A percentile compares a stretch with the other conserved stretches of the same genome.
Conservation (phyloP, 1,140 invertebrate species). For the Drosophila kurseongensis region DNA sequence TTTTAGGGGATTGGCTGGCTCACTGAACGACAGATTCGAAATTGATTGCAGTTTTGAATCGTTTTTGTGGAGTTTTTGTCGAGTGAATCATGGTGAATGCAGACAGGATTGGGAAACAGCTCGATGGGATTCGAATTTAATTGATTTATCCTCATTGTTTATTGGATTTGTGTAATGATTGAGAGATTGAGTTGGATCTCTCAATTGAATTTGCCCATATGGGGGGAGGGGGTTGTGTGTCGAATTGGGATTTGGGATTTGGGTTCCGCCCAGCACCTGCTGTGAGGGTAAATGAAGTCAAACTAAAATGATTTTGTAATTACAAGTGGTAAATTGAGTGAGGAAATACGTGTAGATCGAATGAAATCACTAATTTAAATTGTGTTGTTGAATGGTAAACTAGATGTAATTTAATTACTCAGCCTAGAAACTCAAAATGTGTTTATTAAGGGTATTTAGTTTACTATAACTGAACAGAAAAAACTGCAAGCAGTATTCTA, state of each 20-base stretch:
- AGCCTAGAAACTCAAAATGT: background rate
- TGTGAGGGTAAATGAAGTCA: conserved; percentile 51
- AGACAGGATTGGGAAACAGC: conserved; percentile 33
- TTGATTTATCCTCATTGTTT: conserved; percentile 72
- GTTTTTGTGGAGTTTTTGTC: conserved; percentile 12
- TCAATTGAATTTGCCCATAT: conserved; percentile 35
- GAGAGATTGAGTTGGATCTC: conserved; percentile 49
- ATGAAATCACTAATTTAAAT: conserved; percentile 15
- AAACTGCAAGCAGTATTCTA: background rate
- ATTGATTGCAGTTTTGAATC: conserved; percentile 54
- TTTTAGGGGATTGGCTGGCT: conserved; percentile 60
- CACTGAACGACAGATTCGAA: conserved; percentile 45
- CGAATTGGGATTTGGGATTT: conserved; percentile 1
- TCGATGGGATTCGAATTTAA: conserved; percentile 68
- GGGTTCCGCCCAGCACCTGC: conserved; percentile 31
- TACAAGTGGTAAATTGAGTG: conserved; percentile 42
- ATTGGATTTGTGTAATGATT: conserved; percentile 67
- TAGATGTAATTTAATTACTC: background rate
- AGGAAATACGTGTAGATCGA: background rate
- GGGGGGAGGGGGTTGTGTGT: conserved; percentile 25
- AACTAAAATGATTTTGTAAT: conserved; percentile 48
- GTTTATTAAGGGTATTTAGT: background rate
- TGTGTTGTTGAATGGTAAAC: background rate
- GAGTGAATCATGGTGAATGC: conserved; percentile 56
- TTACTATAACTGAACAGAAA: background rate